Evolutionary conservation across 2,888 invertebrate species (phyloP).

Genomic region (Mimas tiliae): DNA sequence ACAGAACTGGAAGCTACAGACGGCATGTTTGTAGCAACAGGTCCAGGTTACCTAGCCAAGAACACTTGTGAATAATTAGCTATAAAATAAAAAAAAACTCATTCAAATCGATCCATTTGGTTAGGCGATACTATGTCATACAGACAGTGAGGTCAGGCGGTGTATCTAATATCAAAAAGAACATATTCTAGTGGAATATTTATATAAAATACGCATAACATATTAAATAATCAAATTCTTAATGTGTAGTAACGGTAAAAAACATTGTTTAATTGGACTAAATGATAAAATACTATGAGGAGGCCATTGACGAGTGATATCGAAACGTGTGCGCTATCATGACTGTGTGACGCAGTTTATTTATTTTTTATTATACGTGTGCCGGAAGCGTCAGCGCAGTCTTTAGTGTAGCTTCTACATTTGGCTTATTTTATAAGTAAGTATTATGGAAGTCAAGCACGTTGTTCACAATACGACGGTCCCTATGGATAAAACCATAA

Average conservation of each 20-base stretch:
- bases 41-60: no score
- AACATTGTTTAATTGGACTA: constrained; percentile 13
- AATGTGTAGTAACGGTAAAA: background rate
- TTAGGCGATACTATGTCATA: no score
- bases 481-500: no score
- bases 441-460: constrained; percentile 10
- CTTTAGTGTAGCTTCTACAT: constrained; percentile 22
- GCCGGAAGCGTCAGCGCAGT: constrained; percentile 22
- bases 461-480: background rate
- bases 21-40: no score
- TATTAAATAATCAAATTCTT: background rate
- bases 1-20: no score
- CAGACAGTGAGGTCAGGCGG: no score
- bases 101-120: no score
- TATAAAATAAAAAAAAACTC: no score
- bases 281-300: constrained; percentile 13
- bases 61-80: no score
- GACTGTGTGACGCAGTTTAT: constrained; percentile 3
- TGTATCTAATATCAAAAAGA: background rate
- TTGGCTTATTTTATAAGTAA: constrained; percentile 13
- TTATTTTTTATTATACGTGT: background rate
- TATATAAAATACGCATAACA: background rate
- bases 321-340: constrained; percentile 17
- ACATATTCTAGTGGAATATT: constrained; percentile 1
- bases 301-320: constrained; percentile 10